Evolutionary conservation across 2,888 invertebrate genomes (phyloP), one percentile per base, ranked within the genome.

Genomic region (Phytoseiulus persimilis): DNA sequence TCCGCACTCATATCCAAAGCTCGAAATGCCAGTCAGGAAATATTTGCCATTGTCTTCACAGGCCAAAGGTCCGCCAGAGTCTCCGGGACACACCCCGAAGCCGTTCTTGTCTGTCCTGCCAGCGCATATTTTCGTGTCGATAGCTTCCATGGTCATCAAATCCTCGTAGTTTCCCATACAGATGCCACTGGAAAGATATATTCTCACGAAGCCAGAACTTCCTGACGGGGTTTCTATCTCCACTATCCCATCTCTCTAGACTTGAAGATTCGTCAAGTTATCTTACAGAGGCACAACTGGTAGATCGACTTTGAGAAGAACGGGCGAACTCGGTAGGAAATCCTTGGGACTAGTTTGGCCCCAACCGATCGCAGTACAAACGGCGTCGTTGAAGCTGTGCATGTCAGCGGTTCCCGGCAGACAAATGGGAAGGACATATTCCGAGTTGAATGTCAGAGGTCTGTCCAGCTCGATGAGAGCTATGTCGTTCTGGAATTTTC

Each of bases 1-100:
- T n/a, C 90, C 90, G 87, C 90, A 90, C 23, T 90, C 90, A 31
- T 90, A 90, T 28, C 90, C 90, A 87, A 90, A 90, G 33, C 90
- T 90, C 1, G 90, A 90, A 5, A 90, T 90, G 9, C 90, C 90
- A n/a, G 32, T 45, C 45, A 87, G 6, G n/a, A 33, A 33, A 87
- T 39, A 14, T 33, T 39, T 28, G 32, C 31, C 31, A 11, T 23
- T n/a, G 5, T 28, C 6, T 87, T 87, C 11, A 33, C 90, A 90
- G 28, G 90, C 31, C 31, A 90, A 84, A 31, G 90, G 90, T 45
- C 90, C 90, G 45, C 90, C 90, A 11, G 90, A 83, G 28, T 90
- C 46, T 89, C 84, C 83, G 65, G 32, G 84, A 23, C 46, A 90
- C 23, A 90, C 83, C 6, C 46, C 46, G 83, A 39, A 83, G 11